A percentile compares a stretch with the other conserved stretches of the same genome.
These are phyloP conservation scores for Drosophila lacertosa DNA, from an alignment of 1,140 invertebrate species.

Conservation along the genomic window DNA sequence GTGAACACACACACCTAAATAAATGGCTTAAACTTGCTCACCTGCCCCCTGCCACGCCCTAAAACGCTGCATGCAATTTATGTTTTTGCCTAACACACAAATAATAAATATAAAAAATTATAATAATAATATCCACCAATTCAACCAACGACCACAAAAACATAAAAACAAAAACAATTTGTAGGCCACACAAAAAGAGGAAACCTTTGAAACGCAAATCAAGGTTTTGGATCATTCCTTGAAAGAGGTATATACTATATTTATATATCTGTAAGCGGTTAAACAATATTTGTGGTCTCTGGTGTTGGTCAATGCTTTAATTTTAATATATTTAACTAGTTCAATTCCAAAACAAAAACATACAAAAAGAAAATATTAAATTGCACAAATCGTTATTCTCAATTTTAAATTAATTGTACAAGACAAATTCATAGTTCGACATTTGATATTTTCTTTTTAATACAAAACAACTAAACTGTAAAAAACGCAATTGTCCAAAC, in stretches of 20 bases:
- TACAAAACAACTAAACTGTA: constrained; percentile 34
- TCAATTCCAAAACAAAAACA: constrained; percentile 12
- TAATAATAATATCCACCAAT: constrained; percentile 18
- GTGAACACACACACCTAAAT: constrained; percentile 55
- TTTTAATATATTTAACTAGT: constrained; percentile 9
- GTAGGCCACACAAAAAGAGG: constrained; percentile 99
- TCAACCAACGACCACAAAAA: constrained; percentile 66
- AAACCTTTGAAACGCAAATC: constrained; percentile 96
- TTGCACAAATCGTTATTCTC: constrained; percentile 84
- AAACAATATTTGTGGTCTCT: constrained; percentile 48
- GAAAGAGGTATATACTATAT: constrained; percentile 91
- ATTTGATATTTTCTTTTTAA: constrained; percentile 82
- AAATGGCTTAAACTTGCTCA: constrained; percentile 15
- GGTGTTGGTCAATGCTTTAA: constrained; percentile 59
- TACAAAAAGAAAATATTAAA: constrained; percentile 82
- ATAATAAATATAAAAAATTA: too few species aligned
- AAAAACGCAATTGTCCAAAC: constrained; percentile 37
- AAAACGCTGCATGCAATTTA: constrained; percentile 53
- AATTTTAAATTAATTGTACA: constrained; percentile 83
- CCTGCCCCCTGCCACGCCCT: constrained; percentile 10
- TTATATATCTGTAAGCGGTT: constrained; percentile 27
- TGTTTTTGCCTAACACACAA: constrained; percentile 42
- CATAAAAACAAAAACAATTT: constrained; percentile 64
- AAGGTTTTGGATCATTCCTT: constrained; percentile 95
- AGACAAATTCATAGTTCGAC: constrained; percentile 16